Evolutionary conservation across 2,888 invertebrate genomes (phyloP).

Genomic region (Acrocyrtus sp.): DNA sequence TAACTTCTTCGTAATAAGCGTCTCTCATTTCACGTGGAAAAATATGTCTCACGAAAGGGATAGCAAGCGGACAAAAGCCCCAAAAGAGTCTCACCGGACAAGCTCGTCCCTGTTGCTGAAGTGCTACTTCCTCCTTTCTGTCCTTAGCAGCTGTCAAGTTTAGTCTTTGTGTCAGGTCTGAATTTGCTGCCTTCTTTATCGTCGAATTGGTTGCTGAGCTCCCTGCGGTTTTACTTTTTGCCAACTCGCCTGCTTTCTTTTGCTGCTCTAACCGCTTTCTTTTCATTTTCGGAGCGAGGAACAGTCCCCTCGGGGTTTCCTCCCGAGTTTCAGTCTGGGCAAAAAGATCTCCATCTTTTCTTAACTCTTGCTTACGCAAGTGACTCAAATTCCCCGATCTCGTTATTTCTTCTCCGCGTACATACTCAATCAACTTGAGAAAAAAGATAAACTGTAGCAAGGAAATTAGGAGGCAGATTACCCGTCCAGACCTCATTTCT

Average conservation of each 20-base stretch:
- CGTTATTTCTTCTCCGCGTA: constrained; percentile 43
- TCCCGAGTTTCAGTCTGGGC: background rate
- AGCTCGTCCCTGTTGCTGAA: constrained; percentile 25
- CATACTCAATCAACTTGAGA: constrained; percentile 59
- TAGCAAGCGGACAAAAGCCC: constrained; percentile 55
- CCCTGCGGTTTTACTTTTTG: background rate
- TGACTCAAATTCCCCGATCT: too few species aligned
- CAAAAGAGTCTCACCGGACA: constrained; percentile 60
- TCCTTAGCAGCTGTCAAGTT: too few species aligned
- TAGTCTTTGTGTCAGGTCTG: too few species aligned
- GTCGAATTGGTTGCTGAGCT: background rate
- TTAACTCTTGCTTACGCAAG: background rate
- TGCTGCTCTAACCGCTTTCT: constrained; percentile 30
- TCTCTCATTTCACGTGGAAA: constrained; percentile 52
- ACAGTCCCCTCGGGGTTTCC: constrained; percentile 15
- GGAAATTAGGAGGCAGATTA: constrained; percentile 55
- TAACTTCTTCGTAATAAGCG: constrained; percentile 17
- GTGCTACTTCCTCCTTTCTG: too few species aligned
- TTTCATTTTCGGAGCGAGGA: constrained; percentile 49
- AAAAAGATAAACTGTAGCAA: constrained; percentile 58
- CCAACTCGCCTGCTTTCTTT: background rate
- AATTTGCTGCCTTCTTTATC: background rate
- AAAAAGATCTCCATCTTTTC: background rate
- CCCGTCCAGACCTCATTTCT: constrained; percentile 57
- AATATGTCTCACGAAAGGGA: constrained; percentile 46